A percentile compares a stretch with the other conserved stretches of the same genome.
Conservation (phyloP, 2,797 vertebrate genomes). For the Onychomys torridus region DNA sequence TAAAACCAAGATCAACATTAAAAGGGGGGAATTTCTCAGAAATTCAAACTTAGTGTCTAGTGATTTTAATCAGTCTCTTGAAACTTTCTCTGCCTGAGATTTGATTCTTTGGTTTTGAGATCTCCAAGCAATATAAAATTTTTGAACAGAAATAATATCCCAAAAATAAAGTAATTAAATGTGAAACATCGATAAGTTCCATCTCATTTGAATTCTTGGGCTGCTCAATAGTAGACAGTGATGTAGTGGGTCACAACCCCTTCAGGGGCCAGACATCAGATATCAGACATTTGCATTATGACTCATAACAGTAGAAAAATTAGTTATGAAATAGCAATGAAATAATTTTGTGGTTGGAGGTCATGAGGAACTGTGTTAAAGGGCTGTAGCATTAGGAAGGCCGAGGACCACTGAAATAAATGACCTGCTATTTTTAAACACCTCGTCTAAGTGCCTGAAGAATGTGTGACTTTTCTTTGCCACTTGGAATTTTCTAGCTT, state of each 20-base stretch:
- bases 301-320: background rate
- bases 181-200: background rate
- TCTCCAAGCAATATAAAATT: conserved; percentile 22
- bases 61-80: background rate
- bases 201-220: background rate
- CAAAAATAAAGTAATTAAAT: conserved; percentile 42
- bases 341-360: background rate
- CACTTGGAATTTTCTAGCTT: conserved; percentile 29
- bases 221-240: background rate
- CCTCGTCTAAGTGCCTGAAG: background rate
- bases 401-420: background rate
- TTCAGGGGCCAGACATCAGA: background rate
- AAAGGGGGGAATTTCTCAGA: conserved; percentile 50
- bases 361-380: background rate
- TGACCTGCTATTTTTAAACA: background rate
- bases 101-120: conserved; percentile 34
- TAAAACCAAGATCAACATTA: conserved; percentile 53
- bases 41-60: conserved; percentile 15
- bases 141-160: background rate
- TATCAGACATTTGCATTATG: background rate
- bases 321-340: background rate
- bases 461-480: conserved; percentile 22
- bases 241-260: background rate
- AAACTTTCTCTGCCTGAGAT: background rate
- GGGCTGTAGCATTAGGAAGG: background rate